Conservation (phyloP, 1,140 invertebrate species). For the Drosophila ohnishii region DNA sequence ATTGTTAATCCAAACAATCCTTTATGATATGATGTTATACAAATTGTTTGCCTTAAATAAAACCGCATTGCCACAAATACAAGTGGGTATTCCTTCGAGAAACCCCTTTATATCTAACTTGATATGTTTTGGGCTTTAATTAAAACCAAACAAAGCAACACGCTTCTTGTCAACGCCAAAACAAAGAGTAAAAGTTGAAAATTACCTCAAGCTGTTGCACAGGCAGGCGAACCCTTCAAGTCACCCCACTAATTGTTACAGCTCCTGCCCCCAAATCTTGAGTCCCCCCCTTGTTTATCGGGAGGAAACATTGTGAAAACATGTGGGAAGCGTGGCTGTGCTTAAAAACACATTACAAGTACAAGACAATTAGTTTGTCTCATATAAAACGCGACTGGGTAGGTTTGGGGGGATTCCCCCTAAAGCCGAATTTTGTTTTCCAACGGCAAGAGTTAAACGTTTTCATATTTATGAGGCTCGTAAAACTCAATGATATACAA, state of each 20-base stretch:
- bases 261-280: slow-evolving; percentile 7
- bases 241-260: slow-evolving; percentile 31
- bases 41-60: neutral
- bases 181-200: slow-evolving; percentile 65
- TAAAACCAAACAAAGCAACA: slow-evolving; percentile 76
- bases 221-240: slow-evolving; percentile 18
- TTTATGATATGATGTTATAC: too few relatives aligned
- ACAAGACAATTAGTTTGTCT: slow-evolving; percentile 81
- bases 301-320: slow-evolving; percentile 75
- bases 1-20: neutral
- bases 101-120: slow-evolving; percentile 24
- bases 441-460: slow-evolving; percentile 77
- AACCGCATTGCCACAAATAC: neutral
- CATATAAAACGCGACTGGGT: slow-evolving; percentile 40
- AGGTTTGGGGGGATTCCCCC: neutral
- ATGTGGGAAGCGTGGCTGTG: slow-evolving; percentile 70
- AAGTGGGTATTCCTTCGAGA: neutral
- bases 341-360: slow-evolving; percentile 80
- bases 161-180: slow-evolving; percentile 70
- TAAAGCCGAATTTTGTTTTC: neutral
- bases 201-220: slow-evolving; percentile 81
- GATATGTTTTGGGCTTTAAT: slow-evolving; percentile 72
- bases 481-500: slow-evolving; percentile 83
- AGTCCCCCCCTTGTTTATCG: slow-evolving; percentile 55
- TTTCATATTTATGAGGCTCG: slow-evolving; percentile 82